Evolutionary conservation across 1,140 invertebrate genomes (phyloP).

Genomic region (Drosophila pandora): DNA sequence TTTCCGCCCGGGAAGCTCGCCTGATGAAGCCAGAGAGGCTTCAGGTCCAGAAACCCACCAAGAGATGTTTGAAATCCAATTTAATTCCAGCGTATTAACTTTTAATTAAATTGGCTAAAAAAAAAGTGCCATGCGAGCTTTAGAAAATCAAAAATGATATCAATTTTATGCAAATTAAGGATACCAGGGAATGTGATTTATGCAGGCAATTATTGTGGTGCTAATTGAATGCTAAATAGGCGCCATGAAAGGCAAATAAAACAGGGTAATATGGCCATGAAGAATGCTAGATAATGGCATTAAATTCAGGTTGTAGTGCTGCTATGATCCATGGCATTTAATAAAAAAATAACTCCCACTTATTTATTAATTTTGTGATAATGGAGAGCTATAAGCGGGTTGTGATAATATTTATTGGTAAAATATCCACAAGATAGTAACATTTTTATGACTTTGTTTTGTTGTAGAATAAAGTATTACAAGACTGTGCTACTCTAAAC

Average conservation of each 20-base stretch:
- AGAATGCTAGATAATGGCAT: not conserved
- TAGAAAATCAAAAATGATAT: conserved; percentile 1
- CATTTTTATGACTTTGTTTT: too few species aligned
- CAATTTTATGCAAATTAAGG: conserved; percentile 29
- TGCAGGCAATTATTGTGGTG: conserved; percentile 30
- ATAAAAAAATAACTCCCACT: too few species aligned
- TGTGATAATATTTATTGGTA: too few species aligned
- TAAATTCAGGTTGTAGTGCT: not conserved
- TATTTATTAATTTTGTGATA: not conserved
- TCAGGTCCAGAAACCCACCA: not conserved
- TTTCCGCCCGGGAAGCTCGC: conserved; percentile 24
- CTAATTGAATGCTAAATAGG: conserved; percentile 23
- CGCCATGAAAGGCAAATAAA: conserved; percentile 14
- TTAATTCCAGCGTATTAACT: conserved; percentile 19
- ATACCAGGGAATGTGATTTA: conserved; percentile 8
- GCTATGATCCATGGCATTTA: conserved; percentile 4
- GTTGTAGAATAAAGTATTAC: too few species aligned
- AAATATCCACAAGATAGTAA: too few species aligned
- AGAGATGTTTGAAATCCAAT: conserved; percentile 20
- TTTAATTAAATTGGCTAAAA: conserved; percentile 24
- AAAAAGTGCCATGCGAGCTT: not conserved
- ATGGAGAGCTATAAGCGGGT: not conserved
- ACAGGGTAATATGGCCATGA: not conserved
- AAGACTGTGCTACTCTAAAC: not conserved
- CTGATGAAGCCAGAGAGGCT: conserved; percentile 2